Evolutionary conservation across 2,888 invertebrate genomes (phyloP).

Genomic region (Chloroclystis v-ata): DNA sequence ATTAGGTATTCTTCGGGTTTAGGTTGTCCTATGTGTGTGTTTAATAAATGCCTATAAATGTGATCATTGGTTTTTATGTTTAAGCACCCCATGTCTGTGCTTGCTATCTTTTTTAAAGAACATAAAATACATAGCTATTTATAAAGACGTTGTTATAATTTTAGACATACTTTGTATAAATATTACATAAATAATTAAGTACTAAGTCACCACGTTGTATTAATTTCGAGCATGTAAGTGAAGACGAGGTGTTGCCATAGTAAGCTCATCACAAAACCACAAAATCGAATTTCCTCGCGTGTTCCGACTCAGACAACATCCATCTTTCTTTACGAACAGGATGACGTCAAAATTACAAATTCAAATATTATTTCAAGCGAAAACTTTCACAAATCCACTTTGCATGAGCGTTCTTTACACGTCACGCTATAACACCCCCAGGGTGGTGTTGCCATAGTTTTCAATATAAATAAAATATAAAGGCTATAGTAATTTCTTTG

Average conservation of each 20-base stretch:
- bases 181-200: no score
- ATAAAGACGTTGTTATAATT: no score
- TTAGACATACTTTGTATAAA: no score
- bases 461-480: conserved; percentile 36
- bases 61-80: no score
- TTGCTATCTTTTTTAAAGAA: no score
- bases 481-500: conserved; percentile 17
- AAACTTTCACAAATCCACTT: conserved; percentile 66
- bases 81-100: no score
- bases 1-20: conserved; percentile 12
- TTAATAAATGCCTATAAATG: no score
- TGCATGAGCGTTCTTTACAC: conserved; percentile 64
- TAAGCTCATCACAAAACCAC: conserved; percentile 19
- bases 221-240: background rate
- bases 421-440: conserved; percentile 46
- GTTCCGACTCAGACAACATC: conserved; percentile 53
- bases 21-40: conserved; percentile 4
- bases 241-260: conserved; percentile 7
- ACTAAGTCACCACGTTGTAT: no score
- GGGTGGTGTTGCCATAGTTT: conserved; percentile 39
- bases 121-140: no score
- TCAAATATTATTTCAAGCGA: conserved; percentile 68
- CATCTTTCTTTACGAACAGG: conserved; percentile 48
- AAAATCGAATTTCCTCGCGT: conserved; percentile 36
- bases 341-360: conserved; percentile 63